Base-by-base conservation (phyloP, 2,113 vertebrate genomes). In the Sakesphorus luctuosus region DNA sequence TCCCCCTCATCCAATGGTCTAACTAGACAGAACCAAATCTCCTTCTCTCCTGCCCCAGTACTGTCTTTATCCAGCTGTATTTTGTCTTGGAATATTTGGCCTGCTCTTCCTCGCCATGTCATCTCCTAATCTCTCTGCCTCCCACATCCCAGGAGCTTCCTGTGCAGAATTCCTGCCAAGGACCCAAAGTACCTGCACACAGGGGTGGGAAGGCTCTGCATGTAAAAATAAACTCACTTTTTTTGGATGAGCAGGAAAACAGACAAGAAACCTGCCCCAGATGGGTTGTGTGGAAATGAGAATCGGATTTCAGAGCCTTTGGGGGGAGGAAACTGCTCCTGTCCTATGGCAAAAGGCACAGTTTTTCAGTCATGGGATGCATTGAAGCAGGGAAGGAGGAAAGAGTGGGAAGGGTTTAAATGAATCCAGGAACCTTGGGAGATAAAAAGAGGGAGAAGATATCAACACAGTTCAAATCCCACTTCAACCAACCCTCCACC, bases 291-390 rank as follows among this genome's bases (percentile, higher is more conserved):
- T 11, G 43, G 26, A 44, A 31, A 10, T 19, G 65, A 17, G 44
- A 52, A 62, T 0, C 9, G 55, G 24, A 59, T 50, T 71, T 59
- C 56, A 40, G 72, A 94, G 79, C 82, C n/a, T 76, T 77, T 84
- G 29, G 58, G 52, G 53, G 74, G 6, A 59, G 67, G 93, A 35
- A 95, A 56, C 15, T 92, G 85, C 90, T 40, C 40, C 40, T 56
- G 75, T 52, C 36, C 74, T 59, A 2, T 28, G 92, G 92, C 72
- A 56, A 96, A 97, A 96, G 92, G 96, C 94, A 96, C 92, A 1
- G 13, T 20, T 90, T 79, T 53, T 56, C 50, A 67, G 90, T 55
- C 46, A 1, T 15, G 73, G 78, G 3, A 18, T 7, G 4, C 1
- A 5, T 0, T 9, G 75, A 40, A 67, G 38, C 43, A 36, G 52